These are phyloP conservation scores for Aegypius monachus DNA, from an alignment of 2,113 vertebrate species.

Conservation along the genomic window DNA sequence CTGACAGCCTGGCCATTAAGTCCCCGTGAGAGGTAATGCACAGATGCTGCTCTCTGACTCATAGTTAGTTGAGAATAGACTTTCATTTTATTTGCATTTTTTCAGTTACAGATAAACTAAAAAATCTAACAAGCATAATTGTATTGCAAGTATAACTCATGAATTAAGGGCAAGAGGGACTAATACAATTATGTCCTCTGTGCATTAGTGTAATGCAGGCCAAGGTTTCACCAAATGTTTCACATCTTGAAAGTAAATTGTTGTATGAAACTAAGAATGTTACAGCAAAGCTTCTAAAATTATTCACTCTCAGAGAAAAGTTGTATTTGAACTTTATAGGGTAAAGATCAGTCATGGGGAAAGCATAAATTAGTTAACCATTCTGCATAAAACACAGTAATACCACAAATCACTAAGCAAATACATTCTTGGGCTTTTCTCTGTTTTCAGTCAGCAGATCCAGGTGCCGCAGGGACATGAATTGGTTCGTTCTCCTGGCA, in stretches of 20 bases:
- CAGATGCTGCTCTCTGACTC: background rate
- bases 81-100: background rate
- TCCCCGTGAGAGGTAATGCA: rapidly evolving
- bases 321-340: background rate
- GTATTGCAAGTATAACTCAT: background rate
- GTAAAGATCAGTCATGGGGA: background rate
- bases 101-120: background rate
- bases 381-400: background rate
- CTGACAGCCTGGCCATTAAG: rapidly evolving
- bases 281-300: background rate
- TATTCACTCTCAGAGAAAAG: background rate
- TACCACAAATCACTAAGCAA: too few species aligned
- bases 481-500: background rate
- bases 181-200: background rate
- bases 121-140: background rate
- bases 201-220: background rate
- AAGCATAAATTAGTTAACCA: too few species aligned
- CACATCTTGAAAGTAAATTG: background rate
- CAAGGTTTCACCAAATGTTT: background rate
- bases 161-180: background rate
- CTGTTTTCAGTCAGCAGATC: background rate
- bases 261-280: background rate
- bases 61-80: background rate
- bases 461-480: background rate
- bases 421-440: background rate